phyloP scores from a whole-genome alignment of 1,140 invertebrate species.

The Bombus breviceps region DNA sequence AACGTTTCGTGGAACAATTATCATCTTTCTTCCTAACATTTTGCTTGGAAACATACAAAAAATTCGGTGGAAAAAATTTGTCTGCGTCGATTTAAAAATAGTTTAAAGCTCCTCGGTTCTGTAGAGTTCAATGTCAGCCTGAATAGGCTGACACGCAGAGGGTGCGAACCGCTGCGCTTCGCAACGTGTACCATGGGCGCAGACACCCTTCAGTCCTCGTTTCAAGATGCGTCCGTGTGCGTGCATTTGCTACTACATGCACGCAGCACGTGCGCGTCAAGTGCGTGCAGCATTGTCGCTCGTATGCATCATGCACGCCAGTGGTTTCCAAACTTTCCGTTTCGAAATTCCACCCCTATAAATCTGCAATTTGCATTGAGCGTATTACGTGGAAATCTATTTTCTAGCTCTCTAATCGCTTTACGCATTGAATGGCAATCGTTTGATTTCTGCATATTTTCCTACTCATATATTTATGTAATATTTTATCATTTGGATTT shows the following conservation, averaged over 20 bases:
- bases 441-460: not conserved
- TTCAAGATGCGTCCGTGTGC: constrained; percentile 56
- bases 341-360: not conserved
- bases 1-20: not conserved
- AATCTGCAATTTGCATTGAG: not conserved
- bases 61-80: not conserved
- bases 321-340: constrained; percentile 39
- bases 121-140: constrained; percentile 12
- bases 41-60: not conserved
- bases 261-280: constrained; percentile 72
- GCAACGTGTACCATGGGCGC: constrained; percentile 74
- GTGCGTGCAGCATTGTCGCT: constrained; percentile 49
- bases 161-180: constrained; percentile 41
- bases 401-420: not conserved
- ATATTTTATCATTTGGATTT: not conserved
- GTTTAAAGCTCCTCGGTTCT: not conserved
- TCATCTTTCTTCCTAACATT: not conserved
- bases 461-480: not conserved
- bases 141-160: constrained; percentile 24
- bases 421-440: not conserved
- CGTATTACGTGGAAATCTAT: not conserved
- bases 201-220: constrained; percentile 74
- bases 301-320: constrained; percentile 22
- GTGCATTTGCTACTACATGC: constrained; percentile 59
- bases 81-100: not conserved